phyloP scores from a whole-genome alignment of 2,888 invertebrate genomes.

The Frankliniella fusca region DNA sequence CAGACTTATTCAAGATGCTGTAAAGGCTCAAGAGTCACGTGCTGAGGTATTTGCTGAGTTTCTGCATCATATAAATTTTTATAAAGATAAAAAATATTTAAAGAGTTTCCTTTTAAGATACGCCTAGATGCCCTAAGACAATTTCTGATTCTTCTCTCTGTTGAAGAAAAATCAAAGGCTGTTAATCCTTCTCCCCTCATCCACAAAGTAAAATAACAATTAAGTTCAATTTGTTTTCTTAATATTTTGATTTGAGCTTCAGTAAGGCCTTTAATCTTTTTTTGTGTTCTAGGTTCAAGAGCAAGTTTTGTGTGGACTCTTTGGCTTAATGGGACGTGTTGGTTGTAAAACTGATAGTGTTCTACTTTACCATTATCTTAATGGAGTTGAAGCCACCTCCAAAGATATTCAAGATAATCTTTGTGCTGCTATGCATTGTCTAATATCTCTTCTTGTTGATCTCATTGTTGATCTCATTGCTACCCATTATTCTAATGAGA shows the following conservation, averaged over 20 bases:
- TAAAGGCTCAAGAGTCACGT: constrained; percentile 30
- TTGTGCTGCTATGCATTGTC: not conserved
- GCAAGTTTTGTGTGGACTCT: constrained; percentile 50
- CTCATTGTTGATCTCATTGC: not conserved
- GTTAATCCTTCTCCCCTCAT: not conserved
- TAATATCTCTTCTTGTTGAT: not conserved
- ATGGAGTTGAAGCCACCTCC: constrained; percentile 54
- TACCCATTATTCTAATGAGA: not conserved
- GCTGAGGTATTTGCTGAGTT: constrained; percentile 35
- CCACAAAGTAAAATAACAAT: not conserved
- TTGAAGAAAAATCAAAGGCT: constrained; percentile 22
- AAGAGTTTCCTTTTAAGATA: constrained; percentile 41
- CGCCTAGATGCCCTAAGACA: constrained; percentile 48
- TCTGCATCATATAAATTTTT: not conserved
- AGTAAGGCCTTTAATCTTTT: not conserved
- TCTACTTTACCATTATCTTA: constrained; percentile 55
- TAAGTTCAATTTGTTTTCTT: not conserved
- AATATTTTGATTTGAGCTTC: not conserved
- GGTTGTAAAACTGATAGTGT: constrained; percentile 45
- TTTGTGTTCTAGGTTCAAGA: constrained; percentile 45
- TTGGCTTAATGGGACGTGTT: constrained; percentile 45
- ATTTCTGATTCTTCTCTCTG: constrained; percentile 46
- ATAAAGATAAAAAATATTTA: not conserved
- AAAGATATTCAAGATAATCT: constrained; percentile 35
- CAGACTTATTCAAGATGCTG: not conserved